Conservation (phyloP, 2,797 vertebrate species). For the Paguma larvata region DNA sequence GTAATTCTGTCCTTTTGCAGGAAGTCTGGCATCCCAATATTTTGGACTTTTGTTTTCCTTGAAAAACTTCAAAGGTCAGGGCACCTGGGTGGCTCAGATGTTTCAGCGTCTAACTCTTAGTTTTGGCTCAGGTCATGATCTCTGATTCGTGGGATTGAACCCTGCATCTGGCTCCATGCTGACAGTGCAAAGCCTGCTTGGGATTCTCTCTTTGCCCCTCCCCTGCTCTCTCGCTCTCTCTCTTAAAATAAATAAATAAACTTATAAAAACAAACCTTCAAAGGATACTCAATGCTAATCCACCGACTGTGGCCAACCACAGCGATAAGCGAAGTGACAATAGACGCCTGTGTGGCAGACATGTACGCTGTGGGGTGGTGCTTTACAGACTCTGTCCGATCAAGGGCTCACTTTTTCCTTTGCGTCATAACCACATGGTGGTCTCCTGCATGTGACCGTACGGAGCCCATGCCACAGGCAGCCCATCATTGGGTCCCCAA, state of each 20-base stretch:
- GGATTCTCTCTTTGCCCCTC: too few relatives aligned
- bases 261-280: background rate
- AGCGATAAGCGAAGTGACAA: background rate
- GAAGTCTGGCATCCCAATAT: background rate
- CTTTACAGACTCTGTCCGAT: fast-evolving
- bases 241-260: too few relatives aligned
- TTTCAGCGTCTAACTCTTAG: too few relatives aligned
- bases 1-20: background rate
- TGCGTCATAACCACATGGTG: background rate
- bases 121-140: too few relatives aligned
- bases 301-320: background rate
- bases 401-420: background rate
- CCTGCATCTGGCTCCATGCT: too few relatives aligned
- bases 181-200: too few relatives aligned
- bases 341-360: background rate
- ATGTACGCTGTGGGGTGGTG: fast-evolving
- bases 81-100: too few relatives aligned
- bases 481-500: too few relatives aligned
- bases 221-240: too few relatives aligned
- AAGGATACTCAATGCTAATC: background rate
- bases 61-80: background rate
- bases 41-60: background rate
- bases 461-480: fast-evolving
- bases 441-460: fast-evolving
- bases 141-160: too few relatives aligned